These are phyloP conservation scores for Morpho achilles DNA, from an alignment of 2,888 invertebrate genomes.

Conservation along the genomic window DNA sequence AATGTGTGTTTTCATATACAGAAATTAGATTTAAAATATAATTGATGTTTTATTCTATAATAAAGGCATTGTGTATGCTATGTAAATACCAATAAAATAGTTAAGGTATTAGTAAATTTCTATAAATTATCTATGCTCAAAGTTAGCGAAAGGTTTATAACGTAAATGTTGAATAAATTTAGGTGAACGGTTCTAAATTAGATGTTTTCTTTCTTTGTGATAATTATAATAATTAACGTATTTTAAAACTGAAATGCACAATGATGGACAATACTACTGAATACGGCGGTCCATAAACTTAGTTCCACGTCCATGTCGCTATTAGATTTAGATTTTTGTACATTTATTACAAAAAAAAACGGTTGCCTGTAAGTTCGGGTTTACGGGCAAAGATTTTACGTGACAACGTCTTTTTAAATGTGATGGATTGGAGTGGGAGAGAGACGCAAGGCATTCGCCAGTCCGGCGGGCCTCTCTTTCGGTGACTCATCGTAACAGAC, in stretches of 20 bases:
- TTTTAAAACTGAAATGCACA: conserved; percentile 58
- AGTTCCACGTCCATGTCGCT: conserved; percentile 65
- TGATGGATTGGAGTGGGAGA: too few species aligned
- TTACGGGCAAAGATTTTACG: too few species aligned
- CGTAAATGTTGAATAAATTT: conserved; percentile 17
- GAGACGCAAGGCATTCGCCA: too few species aligned
- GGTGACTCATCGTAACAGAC: too few species aligned
- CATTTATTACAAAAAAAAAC: conserved; percentile 39
- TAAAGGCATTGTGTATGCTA: conserved; percentile 14
- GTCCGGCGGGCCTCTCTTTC: too few species aligned
- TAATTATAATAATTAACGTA: conserved; percentile 39
- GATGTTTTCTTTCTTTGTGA: conserved; percentile 52
- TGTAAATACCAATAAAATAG: conserved; percentile 21
- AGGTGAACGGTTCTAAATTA: conserved; percentile 20
- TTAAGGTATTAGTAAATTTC: conserved; percentile 32
- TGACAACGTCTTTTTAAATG: too few species aligned
- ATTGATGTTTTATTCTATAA: conserved; percentile 49
- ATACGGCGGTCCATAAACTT: conserved; percentile 70
- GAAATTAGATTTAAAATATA: conserved; percentile 24
- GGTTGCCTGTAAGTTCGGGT: too few species aligned
- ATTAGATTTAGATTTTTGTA: conserved; percentile 59
- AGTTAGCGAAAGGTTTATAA: conserved; percentile 28
- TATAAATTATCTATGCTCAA: conserved; percentile 50
- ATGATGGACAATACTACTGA: conserved; percentile 72
- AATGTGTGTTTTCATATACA: conserved; percentile 61